These are phyloP conservation scores for Gastrophryne carolinensis DNA, from an alignment of 2,797 vertebrate species.

Conservation along the genomic window DNA sequence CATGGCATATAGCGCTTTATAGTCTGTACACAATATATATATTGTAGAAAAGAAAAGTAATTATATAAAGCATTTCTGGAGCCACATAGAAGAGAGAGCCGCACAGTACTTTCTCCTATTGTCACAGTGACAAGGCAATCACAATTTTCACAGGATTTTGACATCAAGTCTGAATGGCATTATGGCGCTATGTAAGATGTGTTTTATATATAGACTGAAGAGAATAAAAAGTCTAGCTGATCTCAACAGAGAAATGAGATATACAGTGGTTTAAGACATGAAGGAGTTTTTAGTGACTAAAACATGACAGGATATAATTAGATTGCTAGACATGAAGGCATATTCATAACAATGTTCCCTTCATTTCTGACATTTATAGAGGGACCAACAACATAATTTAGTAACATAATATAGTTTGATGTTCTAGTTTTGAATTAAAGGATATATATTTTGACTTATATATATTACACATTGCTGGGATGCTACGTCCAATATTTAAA, in stretches of 20 bases:
- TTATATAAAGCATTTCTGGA: neutral
- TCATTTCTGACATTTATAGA: neutral
- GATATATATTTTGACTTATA: too few species aligned
- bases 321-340: neutral
- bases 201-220: conserved; percentile 12
- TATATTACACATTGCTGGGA: too few species aligned
- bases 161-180: neutral
- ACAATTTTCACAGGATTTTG: conserved; percentile 8
- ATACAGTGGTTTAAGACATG: neutral
- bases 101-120: neutral
- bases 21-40: neutral
- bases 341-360: neutral
- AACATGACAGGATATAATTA: neutral
- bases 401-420: too few species aligned
- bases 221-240: neutral
- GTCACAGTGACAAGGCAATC: conserved; percentile 1
- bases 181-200: conserved; percentile 7
- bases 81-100: neutral
- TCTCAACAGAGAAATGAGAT: neutral
- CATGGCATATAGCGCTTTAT: neutral
- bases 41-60: neutral
- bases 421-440: too few species aligned
- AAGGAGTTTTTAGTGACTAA: neutral
- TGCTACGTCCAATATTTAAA: too few species aligned
- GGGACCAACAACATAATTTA: too few species aligned